Evolutionary conservation across 35 echinoderm and acorn worm genomes (phyloP).

Genomic region (Lytechinus variegatus): DNA sequence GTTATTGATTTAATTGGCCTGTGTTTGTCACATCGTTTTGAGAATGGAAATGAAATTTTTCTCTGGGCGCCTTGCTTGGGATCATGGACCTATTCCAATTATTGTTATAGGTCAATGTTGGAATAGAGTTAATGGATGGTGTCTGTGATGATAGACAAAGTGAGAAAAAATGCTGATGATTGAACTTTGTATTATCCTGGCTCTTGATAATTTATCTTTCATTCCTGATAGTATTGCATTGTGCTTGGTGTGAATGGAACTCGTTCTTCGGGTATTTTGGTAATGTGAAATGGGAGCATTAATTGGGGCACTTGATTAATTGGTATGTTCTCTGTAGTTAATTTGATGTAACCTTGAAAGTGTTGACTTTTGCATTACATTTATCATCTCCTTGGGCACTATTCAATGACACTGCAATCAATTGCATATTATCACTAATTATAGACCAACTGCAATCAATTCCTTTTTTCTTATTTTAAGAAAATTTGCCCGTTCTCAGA

Average conservation of each 20-base stretch:
- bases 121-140: neutral
- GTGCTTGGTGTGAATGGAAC: neutral
- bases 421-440: neutral
- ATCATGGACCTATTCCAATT: too few species aligned
- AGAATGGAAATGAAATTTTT: neutral
- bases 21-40: neutral
- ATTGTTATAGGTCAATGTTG: neutral
- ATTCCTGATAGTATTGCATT: conserved; percentile 4
- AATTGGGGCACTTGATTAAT: neutral
- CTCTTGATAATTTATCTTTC: neutral
- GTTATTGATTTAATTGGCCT: neutral
- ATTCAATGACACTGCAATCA: neutral
- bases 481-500: too few species aligned
- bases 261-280: neutral
- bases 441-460: too few species aligned
- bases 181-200: neutral
- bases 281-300: neutral
- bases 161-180: neutral
- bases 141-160: neutral
- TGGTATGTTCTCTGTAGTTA: neutral
- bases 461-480: too few species aligned
- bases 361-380: neutral
- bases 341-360: neutral
- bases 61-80: neutral
- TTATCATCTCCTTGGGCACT: neutral